Percentiles rank a stretch among this genome's conserved stretches.
These are phyloP conservation scores for Cheilosia soror DNA, from an alignment of 2,888 invertebrate species.

Conservation along the genomic window DNA sequence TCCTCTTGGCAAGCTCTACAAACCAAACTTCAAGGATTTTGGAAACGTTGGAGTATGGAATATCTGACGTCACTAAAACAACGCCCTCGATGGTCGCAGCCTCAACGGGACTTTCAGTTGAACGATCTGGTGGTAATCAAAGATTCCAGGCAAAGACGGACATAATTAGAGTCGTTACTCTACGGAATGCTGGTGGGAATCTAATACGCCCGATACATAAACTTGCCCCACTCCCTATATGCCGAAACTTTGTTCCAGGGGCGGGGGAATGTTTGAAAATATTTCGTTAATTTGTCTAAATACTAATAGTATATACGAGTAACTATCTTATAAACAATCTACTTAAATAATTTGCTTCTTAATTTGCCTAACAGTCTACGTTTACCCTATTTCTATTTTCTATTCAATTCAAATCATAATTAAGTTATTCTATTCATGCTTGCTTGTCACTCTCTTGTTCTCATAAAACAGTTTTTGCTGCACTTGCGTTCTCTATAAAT, in stretches of 20 bases:
- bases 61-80: constrained; percentile 13
- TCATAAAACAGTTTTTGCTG: too few relatives aligned
- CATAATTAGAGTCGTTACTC: constrained; percentile 5
- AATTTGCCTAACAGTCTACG: too few relatives aligned
- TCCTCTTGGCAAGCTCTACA: too few relatives aligned
- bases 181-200: not conserved
- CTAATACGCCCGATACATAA: constrained; percentile 7
- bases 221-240: not conserved
- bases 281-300: not conserved
- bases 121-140: constrained; percentile 22
- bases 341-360: too few relatives aligned
- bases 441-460: too few relatives aligned
- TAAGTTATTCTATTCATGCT: too few relatives aligned
- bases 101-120: not conserved
- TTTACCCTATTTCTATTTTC: too few relatives aligned
- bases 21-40: constrained; percentile 21
- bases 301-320: too few relatives aligned
- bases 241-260: constrained; percentile 18
- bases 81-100: constrained; percentile 8
- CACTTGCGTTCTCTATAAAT: too few relatives aligned
- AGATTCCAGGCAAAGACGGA: constrained; percentile 1
- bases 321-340: too few relatives aligned
- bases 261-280: constrained; percentile 14
- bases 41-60: constrained; percentile 11
- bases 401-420: too few relatives aligned